Base-by-base conservation (phyloP, 2,888 invertebrate species). In the Rhamphomyia laevipes region DNA sequence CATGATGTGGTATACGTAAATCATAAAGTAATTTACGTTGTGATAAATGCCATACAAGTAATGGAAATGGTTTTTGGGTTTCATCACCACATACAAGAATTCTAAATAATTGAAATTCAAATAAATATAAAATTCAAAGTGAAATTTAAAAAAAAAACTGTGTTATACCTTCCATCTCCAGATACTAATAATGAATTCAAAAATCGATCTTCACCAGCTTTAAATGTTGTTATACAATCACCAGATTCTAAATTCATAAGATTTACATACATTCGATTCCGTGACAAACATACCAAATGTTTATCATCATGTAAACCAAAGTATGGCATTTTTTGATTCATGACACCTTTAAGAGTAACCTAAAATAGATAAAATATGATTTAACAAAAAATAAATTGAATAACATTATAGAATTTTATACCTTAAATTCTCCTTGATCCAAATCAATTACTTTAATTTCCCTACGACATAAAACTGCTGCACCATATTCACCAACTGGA, bases 261-360 rank as follows among this genome's bases (percentile, higher is more conserved):
- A 72, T 90, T 88, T 56, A 90, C 87, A 62, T 88, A 89, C 89
- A 90, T 89, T 60, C 89, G 73, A 73, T 91, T 91, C 50, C 91
- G 74, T 9, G 90, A 84, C 35, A 92, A 74, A 4, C 89, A 84
- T 31, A 91, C 90, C 46, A 71, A 56, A 64, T 90, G 89, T 46
- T 79, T 78, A 46, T 78, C 71, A 71, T 88, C 86, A 65, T 90
- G 87, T 11, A 89, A 76, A 1, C 88, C 90, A 70, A 84, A 92
- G 67, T 81, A 90, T 50, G 91, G 89, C 89, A 90, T 88, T 70
- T 88, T 89, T 67, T 91, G 89, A 73, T 91, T 91, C 87, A 91
- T 90, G 27, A 91, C 86, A 33, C 87, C 87, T 63, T 87, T 85
- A 43, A 89, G 68, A 38, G 86, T 82, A 12, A 83, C 81, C 60